Percentiles rank a stretch among this genome's conserved stretches.
These are phyloP conservation scores for Promerops cafer DNA, from an alignment of 2,113 vertebrate genomes.

Conservation along the genomic window DNA sequence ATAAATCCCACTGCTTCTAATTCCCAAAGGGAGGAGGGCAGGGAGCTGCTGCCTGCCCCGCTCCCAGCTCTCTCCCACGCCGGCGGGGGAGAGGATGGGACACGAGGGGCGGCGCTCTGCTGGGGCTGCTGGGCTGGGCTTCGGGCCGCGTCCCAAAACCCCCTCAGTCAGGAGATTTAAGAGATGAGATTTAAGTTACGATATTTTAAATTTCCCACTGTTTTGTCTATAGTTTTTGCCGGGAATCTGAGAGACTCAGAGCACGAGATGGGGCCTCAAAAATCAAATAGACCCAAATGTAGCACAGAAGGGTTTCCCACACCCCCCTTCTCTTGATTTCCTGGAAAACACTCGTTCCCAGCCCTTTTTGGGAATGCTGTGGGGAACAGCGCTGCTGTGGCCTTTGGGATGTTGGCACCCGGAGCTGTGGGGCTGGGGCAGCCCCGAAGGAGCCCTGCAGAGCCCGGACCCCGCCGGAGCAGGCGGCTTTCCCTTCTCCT, in stretches of 20 bases:
- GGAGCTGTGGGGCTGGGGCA: neutral
- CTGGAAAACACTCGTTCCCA: neutral
- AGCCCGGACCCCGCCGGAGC: accelerated
- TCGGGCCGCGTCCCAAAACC: neutral
- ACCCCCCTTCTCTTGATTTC: neutral
- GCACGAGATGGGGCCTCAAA: neutral
- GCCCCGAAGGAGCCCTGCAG: neutral
- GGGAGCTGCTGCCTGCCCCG: neutral
- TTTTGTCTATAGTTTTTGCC: neutral
- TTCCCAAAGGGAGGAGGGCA: neutral
- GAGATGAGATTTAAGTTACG: neutral
- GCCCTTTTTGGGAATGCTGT: neutral
- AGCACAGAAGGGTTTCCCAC: neutral
- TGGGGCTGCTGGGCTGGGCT: neutral
- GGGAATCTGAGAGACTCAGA: neutral
- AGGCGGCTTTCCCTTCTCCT: neutral
- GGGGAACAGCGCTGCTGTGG: neutral
- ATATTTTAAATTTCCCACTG: neutral
- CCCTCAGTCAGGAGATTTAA: neutral
- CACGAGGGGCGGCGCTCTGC: neutral
- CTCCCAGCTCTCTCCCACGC: neutral
- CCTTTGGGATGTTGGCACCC: accelerated
- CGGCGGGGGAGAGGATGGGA: neutral
- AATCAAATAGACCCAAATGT: neutral
- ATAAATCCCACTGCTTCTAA: accelerated